A percentile compares a stretch with the other conserved stretches of the same genome.
These are phyloP conservation scores for Thymelicus lineola DNA, from an alignment of 2,888 invertebrate species.

Conservation along the genomic window DNA sequence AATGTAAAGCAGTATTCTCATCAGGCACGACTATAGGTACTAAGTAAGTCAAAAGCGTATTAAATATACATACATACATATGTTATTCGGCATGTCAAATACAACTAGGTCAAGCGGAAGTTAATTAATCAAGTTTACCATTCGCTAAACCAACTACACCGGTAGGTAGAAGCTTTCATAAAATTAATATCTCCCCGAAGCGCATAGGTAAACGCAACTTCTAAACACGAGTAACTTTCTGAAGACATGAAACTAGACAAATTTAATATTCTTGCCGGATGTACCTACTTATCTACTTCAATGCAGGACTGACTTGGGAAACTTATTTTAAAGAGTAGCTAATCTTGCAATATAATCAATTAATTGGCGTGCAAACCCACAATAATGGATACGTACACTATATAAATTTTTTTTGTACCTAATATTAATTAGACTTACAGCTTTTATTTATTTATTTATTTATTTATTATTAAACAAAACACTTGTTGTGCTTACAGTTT, in stretches of 20 bases:
- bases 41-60: not conserved
- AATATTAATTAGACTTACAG: too few relatives aligned
- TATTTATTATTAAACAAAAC: too few relatives aligned
- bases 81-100: conserved; percentile 12
- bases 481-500: too few relatives aligned
- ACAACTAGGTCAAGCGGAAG: conserved; percentile 41
- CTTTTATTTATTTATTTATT: too few relatives aligned
- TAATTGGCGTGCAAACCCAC: too few relatives aligned
- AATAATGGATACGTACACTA: too few relatives aligned
- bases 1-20: too few relatives aligned
- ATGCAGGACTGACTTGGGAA: conserved; percentile 28
- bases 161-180: conserved; percentile 62
- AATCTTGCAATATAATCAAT: conserved; percentile 23
- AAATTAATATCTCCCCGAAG: conserved; percentile 70
- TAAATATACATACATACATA: too few relatives aligned
- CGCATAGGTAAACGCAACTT: conserved; percentile 71
- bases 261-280: conserved; percentile 70
- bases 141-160: conserved; percentile 59
- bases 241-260: conserved; percentile 69
- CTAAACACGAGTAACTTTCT: conserved; percentile 66
- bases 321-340: conserved; percentile 28
- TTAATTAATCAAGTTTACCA: conserved; percentile 57
- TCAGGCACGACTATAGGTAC: too few relatives aligned
- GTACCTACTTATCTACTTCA: conserved; percentile 42
- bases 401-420: too few relatives aligned